A percentile compares a stretch with the other conserved stretches of the same genome.
Evolutionary conservation across 92 coral and sea anemone genomes (phyloP).

Genomic region (Pocillopora meandrina): DNA sequence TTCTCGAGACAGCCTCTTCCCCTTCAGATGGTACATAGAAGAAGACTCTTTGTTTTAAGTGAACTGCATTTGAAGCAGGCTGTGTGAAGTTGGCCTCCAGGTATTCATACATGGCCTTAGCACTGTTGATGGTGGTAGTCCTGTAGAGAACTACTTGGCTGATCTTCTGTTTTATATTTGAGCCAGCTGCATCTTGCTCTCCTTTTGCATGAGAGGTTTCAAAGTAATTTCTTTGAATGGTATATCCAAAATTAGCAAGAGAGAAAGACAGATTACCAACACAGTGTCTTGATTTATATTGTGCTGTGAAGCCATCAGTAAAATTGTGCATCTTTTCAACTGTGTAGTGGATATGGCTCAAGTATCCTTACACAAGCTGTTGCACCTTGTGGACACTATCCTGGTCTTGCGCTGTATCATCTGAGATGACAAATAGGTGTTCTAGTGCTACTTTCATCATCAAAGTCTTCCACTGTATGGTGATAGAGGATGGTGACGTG

Average conservation of each 20-base stretch:
- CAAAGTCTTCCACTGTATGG: not conserved
- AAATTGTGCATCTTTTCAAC: conserved; percentile 43
- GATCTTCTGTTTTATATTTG: conserved; percentile 9
- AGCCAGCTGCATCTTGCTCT: no score
- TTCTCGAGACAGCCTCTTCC: conserved; percentile 38
- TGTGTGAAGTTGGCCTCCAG: conserved; percentile 35
- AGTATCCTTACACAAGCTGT: conserved; percentile 26
- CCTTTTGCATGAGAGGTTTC: no score
- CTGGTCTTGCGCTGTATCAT: conserved; percentile 53
- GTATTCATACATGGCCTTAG: conserved; percentile 49
- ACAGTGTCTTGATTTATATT: conserved; percentile 44
- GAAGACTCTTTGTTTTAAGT: conserved; percentile 33
- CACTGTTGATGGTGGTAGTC: conserved; percentile 48
- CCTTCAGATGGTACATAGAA: conserved; percentile 47
- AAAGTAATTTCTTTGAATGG: conserved; percentile 27
- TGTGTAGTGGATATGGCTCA: conserved; percentile 20
- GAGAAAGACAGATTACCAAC: not conserved
- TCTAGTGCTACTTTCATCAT: conserved; percentile 57
- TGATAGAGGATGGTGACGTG: conserved; percentile 4
- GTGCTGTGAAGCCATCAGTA: conserved; percentile 49
- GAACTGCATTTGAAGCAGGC: conserved; percentile 48
- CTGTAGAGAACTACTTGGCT: conserved; percentile 46
- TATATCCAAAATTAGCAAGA: conserved; percentile 34
- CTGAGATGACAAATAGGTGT: conserved; percentile 55
- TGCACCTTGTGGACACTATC: conserved; percentile 54